phyloP scores from a whole-genome alignment of 2,888 invertebrate species.

The Bibio marci region DNA sequence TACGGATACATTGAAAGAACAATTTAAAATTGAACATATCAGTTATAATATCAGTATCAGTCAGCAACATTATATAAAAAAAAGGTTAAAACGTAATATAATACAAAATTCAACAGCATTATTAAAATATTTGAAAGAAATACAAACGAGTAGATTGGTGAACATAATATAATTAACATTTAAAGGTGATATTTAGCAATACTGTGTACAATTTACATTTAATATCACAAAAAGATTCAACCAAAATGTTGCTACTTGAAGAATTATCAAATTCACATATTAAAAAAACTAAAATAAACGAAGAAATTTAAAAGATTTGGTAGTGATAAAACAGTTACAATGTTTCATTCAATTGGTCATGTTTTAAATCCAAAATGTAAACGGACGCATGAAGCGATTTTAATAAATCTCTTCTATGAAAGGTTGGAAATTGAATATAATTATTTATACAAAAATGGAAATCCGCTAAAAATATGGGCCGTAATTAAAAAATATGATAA shows the following conservation, averaged over 20 bases:
- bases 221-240: constrained; percentile 38
- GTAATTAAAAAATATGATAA: too few species aligned
- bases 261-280: constrained; percentile 14
- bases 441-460: too few species aligned
- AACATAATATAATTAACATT: constrained; percentile 52
- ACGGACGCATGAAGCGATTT: too few species aligned
- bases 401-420: too few species aligned
- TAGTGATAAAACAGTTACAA: constrained; percentile 51
- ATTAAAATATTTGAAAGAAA: constrained; percentile 31
- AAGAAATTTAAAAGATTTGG: constrained; percentile 33
- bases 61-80: constrained; percentile 53
- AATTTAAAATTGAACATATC: constrained; percentile 40
- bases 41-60: constrained; percentile 62
- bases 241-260: background rate
- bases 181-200: constrained; percentile 65
- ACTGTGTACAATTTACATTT: constrained; percentile 74
- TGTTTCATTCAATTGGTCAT: constrained; percentile 59
- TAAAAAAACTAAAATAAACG: constrained; percentile 7
- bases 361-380: constrained; percentile 61
- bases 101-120: constrained; percentile 19
- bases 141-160: constrained; percentile 40
- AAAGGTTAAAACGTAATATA: constrained; percentile 44
- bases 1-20: constrained; percentile 39
- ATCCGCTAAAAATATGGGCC: too few species aligned
- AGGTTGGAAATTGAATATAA: too few species aligned